These are phyloP conservation scores for Diplazon laetatorius DNA, from an alignment of 2,888 invertebrate species.

Conservation along the genomic window DNA sequence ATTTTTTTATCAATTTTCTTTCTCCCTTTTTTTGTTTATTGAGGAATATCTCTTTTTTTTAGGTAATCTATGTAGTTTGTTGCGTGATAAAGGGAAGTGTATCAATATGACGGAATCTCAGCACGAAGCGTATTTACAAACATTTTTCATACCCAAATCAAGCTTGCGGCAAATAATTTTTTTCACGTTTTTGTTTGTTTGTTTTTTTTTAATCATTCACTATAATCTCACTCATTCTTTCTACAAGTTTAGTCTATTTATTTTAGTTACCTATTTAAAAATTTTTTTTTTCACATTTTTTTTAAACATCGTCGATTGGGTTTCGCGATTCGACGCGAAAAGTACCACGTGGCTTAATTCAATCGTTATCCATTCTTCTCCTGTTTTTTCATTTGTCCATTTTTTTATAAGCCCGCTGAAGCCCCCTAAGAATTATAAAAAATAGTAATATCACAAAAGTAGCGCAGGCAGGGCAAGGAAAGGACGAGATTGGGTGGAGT, in stretches of 20 bases:
- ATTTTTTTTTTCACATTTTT: slow-evolving; percentile 45
- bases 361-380: slow-evolving; percentile 22
- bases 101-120: slow-evolving; percentile 48
- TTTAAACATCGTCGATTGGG: slow-evolving; percentile 53
- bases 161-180: slow-evolving; percentile 49
- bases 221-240: slow-evolving; percentile 20
- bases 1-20: slow-evolving; percentile 40
- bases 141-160: slow-evolving; percentile 43
- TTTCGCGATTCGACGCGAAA: slow-evolving; percentile 61
- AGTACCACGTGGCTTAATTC: slow-evolving; percentile 69
- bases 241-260: too few relatives aligned
- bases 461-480: slow-evolving; percentile 78
- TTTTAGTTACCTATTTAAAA: too few relatives aligned
- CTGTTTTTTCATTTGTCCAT: slow-evolving; percentile 7
- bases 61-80: slow-evolving; percentile 49
- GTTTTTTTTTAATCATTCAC: slow-evolving; percentile 7
- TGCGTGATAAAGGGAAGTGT: slow-evolving; percentile 63
- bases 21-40: slow-evolving; percentile 35
- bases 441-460: slow-evolving; percentile 81
- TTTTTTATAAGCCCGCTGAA: slow-evolving; percentile 64
- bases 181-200: slow-evolving; percentile 23
- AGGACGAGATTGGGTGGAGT: slow-evolving; percentile 75
- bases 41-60: slow-evolving; percentile 48
- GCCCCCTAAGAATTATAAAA: slow-evolving; percentile 79
- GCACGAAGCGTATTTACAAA: slow-evolving; percentile 64